Base-by-base conservation (phyloP, 2,113 vertebrate species). In the Amia ocellicauda region DNA sequence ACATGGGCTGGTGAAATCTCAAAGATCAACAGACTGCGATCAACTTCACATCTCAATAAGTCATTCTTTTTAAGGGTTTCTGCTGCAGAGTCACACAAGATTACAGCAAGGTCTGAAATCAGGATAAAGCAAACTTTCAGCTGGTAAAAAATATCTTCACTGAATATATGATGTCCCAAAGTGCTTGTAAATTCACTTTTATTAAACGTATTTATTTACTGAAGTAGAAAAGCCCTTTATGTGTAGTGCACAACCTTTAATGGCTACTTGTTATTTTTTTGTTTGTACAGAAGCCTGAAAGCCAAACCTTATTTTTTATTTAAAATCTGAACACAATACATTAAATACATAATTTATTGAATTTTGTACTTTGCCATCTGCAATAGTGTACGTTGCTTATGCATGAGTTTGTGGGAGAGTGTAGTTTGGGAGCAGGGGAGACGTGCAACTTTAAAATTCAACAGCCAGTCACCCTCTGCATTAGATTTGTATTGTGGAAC, bases 21-120 rank as follows among this genome's bases (percentile, higher is more conserved):
- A 2, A 43, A 85, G 82, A 87, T 81, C 86, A 85, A 88, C 87
- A 89, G 83, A 82, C 84, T 85, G 79, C 84, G 85, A 86, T 84
- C 86, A 80, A 84, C 78, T 81, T 80, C 80, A 79, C 81, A 80
- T 83, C 80, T 76, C 82, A 73, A 77, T 82, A 79, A 80, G 9
- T 40, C 31, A 22, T 58, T 87, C 83, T 85, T 86, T 85, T 84
- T 81, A 82, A 83, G 78, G 82, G 80, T 82, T 86, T 87, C 82
- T n/a, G 83, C 82, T 83, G 84, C 77, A 83, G 81, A 85, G 79
- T 73, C 80, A 80, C 79, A 82, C 75, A 77, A 79, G 78, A 82
- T 77, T 68, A 73, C 78, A 77, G 68, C 78, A 84, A 73, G 77
- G 79, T 77, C 77, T 83, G 78, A 82, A 72, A 73, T 69, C 78